Conservation (phyloP, 2,888 invertebrate species). For the Nymphalis c-album region DNA sequence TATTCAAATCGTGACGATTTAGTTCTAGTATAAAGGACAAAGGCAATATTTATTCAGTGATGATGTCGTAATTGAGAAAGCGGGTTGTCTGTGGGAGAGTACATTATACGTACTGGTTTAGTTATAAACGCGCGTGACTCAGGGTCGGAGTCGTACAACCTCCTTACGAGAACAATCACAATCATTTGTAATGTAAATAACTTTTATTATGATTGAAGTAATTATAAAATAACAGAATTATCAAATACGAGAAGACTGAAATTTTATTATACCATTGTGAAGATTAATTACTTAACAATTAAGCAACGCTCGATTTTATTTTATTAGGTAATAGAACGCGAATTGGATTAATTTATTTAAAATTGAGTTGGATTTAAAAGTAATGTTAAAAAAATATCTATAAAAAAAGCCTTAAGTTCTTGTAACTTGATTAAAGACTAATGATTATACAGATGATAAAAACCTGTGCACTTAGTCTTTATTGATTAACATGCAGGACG, state of each 20-base stretch:
- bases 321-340: too few species aligned
- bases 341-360: too few species aligned
- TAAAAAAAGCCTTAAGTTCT: too few species aligned
- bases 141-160: slow-evolving; percentile 39
- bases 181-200: slow-evolving; percentile 25
- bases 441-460: too few species aligned
- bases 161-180: slow-evolving; percentile 29
- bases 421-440: too few species aligned
- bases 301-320: too few species aligned
- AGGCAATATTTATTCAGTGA: slow-evolving; percentile 28
- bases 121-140: slow-evolving; percentile 50
- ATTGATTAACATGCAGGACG: too few species aligned
- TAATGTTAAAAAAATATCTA: too few species aligned
- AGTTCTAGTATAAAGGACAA: neutral
- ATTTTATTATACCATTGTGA: too few species aligned
- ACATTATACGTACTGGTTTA: slow-evolving; percentile 41
- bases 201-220: slow-evolving; percentile 35
- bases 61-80: slow-evolving; percentile 51
- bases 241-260: neutral
- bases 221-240: neutral
- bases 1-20: neutral
- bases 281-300: too few species aligned
- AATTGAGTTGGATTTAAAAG: too few species aligned
- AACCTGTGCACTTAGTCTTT: too few species aligned
- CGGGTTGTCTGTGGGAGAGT: slow-evolving; percentile 41